Base-by-base conservation (phyloP, 2,888 invertebrate genomes). In the Hermaeophaga mercurialis region DNA sequence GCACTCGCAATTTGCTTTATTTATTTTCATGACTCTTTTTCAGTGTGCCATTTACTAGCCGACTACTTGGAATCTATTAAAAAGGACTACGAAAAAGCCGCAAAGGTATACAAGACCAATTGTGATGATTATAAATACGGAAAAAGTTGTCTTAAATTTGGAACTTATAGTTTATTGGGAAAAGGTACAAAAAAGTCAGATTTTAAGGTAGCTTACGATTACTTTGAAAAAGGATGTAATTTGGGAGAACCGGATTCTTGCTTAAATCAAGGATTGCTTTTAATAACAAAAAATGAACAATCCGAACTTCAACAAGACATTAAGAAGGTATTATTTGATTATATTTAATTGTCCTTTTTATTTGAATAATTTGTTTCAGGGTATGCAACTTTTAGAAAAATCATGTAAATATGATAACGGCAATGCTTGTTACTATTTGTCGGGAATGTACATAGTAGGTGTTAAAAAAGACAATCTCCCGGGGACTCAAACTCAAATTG, bases 11-110 rank as follows among this genome's bases (percentile, higher is more conserved):
- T n/a, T n/a, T n/a, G n/a, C n/a, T n/a, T n/a, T n/a, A n/a, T n/a
- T n/a, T n/a, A n/a, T n/a, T n/a, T n/a, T n/a, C n/a, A n/a, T n/a
- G n/a, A n/a, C n/a, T n/a, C n/a, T n/a, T 36, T 64, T 66, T 39
- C 34, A 92, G 95, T 89, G 19, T 97, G 97, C 73, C 96, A 97
- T 77, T 80, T 96, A 45, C 80, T 98, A 34, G 98, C 89, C 0
- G 96, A 97, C 77, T 98, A 91, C 76, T 80, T 92, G 62, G 96
- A 96, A 76, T 84, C 89, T 0, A 85, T 96, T 17, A 90, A 89
- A 67, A 88, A 87, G 70, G 91, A 96, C 72, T 88, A 83, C 65
- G 84, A 86, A 41, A 90, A 90, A 73, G 94, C 96, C 0, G 85
- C 82, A 0, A 86, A 85, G 69, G 84, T 96, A 5, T 97, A 86